Evolutionary conservation across 2,888 invertebrate genomes (phyloP), one percentile per base, ranked within the genome.

Genomic region (Beris morrisii): DNA sequence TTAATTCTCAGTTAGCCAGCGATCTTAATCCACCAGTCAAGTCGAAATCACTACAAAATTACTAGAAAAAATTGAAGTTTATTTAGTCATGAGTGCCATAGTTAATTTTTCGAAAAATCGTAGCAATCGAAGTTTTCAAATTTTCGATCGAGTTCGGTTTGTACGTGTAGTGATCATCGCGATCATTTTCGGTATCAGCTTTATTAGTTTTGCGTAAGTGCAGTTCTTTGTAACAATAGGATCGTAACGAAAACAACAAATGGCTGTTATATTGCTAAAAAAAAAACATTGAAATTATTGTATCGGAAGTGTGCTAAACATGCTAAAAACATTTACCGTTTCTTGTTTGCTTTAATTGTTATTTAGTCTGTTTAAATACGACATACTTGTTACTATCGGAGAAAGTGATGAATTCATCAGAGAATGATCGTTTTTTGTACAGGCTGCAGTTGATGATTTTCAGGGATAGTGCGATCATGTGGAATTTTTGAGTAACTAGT

Each of bases 1-100:
- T 61, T 61, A 61, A 61, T 61, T 50, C 61, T 61, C 61, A 52
- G 61, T 61, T 61, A 50, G 50, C 61, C 61, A 61, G 46, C 50
- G 15, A 38, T 32, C 38, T 15, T 22, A 61, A 61, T 61, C 30
- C 61, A 50, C 61, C 38, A 56, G 31, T 31, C n/a, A 22, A 22
- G 30, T 11, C 58, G 58, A 15, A 15, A 46, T 22, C 22, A 28
- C 11, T 9, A 31, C n/a, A 13, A 15, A 59, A n/a, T 22, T 46
- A 32, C 5, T 28, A 48, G 46, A 30, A 48, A 22, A 32, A 46
- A 48, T 59, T 59, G 43, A 30, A 50, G 4, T 31, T 30, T n/a
- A n/a, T 31, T n/a, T 53, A 30, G 2, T 7, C 22, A 55, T 11
- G 11, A 30, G 52, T 61, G 28, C 61, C 52, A 50, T 7, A 43